phyloP scores from a whole-genome alignment of 2,113 vertebrate species.

The Sorex fumeus region DNA sequence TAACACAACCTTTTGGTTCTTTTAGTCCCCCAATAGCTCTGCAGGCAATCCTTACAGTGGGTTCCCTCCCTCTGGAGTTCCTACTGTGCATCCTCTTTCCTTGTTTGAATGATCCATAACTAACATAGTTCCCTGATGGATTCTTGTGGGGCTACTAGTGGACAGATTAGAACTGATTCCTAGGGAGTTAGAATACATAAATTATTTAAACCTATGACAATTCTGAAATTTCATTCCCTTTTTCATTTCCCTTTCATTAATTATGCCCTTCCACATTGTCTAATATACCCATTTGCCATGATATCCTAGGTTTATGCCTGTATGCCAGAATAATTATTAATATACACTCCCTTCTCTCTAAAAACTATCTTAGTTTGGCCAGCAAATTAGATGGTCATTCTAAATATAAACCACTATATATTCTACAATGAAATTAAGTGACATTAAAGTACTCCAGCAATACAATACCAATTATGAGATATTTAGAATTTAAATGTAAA shows the following conservation, averaged over 20 bases:
- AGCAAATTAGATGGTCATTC: conserved; percentile 27
- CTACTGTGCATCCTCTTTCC: not conserved
- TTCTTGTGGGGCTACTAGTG: not conserved
- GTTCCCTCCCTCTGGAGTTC: not conserved
- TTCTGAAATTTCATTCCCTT: not conserved
- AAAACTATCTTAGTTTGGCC: not conserved
- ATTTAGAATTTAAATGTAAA: conserved; percentile 31
- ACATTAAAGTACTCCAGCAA: conserved; percentile 30
- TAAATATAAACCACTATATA: conserved; percentile 46
- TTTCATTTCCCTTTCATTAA: conserved; percentile 9
- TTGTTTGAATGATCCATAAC: not conserved
- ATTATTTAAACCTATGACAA: conserved; percentile 9
- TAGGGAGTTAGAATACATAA: conserved; percentile 11
- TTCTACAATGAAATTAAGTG: conserved; percentile 53
- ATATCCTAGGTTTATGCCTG: not conserved
- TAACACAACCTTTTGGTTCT: not conserved
- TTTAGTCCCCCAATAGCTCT: not conserved
- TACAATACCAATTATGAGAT: conserved; percentile 55
- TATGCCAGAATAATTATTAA: not conserved
- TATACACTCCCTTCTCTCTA: not conserved
- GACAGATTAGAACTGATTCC: not conserved
- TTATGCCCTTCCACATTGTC: not conserved
- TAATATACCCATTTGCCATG: not conserved
- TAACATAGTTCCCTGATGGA: not conserved
- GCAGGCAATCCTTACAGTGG: not conserved